Percentiles rank a stretch among this genome's conserved stretches.
Conservation (phyloP, 2,797 vertebrate genomes). For the Danio albolineatus region DNA sequence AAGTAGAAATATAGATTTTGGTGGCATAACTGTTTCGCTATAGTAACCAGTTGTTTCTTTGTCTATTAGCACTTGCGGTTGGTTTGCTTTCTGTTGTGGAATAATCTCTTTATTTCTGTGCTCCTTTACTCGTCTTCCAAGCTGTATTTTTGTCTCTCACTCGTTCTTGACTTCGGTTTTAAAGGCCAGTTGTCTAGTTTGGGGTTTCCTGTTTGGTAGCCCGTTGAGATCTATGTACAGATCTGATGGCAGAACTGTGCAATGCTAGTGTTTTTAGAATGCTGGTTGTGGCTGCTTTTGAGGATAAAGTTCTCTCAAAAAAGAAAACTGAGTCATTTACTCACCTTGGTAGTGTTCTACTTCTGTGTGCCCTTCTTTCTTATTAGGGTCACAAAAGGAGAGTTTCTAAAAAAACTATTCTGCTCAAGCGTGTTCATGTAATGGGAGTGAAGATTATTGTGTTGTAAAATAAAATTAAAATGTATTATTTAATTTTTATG, state of each 20-base stretch:
- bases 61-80: neutral
- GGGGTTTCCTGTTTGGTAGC: slow-evolving; percentile 9
- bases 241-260: neutral
- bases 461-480: too few relatives aligned
- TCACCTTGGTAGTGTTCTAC: too few relatives aligned
- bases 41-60: slow-evolving; percentile 24
- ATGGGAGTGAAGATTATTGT: too few relatives aligned
- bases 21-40: slow-evolving; percentile 30
- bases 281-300: neutral
- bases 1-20: slow-evolving; percentile 44
- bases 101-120: slow-evolving; percentile 23
- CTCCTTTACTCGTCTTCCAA: slow-evolving; percentile 8
- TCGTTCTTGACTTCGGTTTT: slow-evolving; percentile 40
- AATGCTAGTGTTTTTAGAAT: neutral
- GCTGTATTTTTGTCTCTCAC: slow-evolving; percentile 16
- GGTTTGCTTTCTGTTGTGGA: neutral
- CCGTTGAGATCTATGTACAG: slow-evolving; percentile 7
- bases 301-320: too few relatives aligned
- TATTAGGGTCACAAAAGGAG: too few relatives aligned
- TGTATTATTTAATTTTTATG: too few relatives aligned
- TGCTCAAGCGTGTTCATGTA: too few relatives aligned
- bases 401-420: too few relatives aligned
- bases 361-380: too few relatives aligned
- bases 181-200: slow-evolving; percentile 32
- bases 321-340: too few relatives aligned